phyloP scores from a whole-genome alignment of 1,140 invertebrate species.

The Acyrthosiphon pisum region DNA sequence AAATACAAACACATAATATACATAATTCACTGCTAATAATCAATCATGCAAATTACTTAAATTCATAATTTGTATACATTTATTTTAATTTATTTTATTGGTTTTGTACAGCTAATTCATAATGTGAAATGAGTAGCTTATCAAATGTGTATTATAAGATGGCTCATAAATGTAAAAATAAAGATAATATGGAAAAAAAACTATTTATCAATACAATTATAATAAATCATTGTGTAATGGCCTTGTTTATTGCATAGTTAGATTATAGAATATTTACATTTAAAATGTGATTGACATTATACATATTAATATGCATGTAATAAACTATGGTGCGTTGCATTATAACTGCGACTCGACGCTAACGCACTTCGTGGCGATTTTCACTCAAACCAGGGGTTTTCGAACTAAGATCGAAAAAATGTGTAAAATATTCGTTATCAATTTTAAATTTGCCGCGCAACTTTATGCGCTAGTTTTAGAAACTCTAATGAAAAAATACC shows the following conservation, averaged over 20 bases:
- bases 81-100: not conserved
- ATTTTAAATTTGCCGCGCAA: too few species aligned
- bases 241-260: conserved; percentile 19
- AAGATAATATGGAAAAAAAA: not conserved
- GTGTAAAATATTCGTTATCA: too few species aligned
- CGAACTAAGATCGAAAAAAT: too few species aligned
- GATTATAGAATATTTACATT: not conserved
- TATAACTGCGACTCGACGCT: too few species aligned
- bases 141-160: not conserved
- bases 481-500: too few species aligned
- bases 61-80: not conserved
- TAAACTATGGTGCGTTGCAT: too few species aligned
- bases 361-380: too few species aligned
- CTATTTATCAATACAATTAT: not conserved
- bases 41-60: not conserved
- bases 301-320: not conserved
- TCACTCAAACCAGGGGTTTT: too few species aligned
- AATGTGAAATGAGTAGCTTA: not conserved
- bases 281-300: not conserved
- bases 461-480: too few species aligned
- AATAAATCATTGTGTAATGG: not conserved
- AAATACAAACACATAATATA: not conserved
- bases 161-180: not conserved
- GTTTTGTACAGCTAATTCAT: not conserved
- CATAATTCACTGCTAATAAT: not conserved